Evolutionary conservation across 2,797 vertebrate genomes (phyloP).

Genomic region (Propithecus deckenii): DNA sequence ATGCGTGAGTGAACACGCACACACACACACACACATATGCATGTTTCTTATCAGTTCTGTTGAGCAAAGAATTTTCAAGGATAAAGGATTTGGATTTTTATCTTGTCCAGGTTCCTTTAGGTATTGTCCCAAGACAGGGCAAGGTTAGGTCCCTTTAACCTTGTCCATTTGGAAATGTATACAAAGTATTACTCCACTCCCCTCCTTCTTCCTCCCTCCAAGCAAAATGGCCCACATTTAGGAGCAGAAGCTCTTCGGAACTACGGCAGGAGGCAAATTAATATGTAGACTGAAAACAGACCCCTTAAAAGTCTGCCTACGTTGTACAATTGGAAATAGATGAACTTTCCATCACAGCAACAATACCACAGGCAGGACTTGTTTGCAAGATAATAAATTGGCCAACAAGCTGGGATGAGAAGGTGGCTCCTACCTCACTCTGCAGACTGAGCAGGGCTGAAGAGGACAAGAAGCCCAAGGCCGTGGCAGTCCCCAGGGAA

Average conservation of each 20-base stretch:
- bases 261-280: conserved; percentile 43
- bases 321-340: conserved; percentile 52
- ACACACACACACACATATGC: not conserved
- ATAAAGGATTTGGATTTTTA: conserved; percentile 48
- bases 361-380: conserved; percentile 54
- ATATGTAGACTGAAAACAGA: conserved; percentile 59
- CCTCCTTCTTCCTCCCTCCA: not conserved
- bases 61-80: not conserved
- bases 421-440: not conserved
- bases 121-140: conserved; percentile 13
- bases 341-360: conserved; percentile 42
- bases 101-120: not conserved
- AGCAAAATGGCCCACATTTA: conserved; percentile 10
- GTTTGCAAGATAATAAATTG: conserved; percentile 51
- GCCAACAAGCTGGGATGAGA: not conserved
- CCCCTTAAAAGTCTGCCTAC: conserved; percentile 58
- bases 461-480: not conserved
- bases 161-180: conserved; percentile 38
- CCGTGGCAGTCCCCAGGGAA: rapidly evolving
- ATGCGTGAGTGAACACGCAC: rapidly evolving
- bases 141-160: not conserved
- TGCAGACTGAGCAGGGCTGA: not conserved
- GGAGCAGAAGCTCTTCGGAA: conserved; percentile 48
- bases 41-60: not conserved
- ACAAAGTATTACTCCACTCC: not conserved